Evolutionary conservation across 2,797 vertebrate genomes (phyloP), one percentile per base, ranked within the genome.

Genomic region (Lagodon rhomboides): DNA sequence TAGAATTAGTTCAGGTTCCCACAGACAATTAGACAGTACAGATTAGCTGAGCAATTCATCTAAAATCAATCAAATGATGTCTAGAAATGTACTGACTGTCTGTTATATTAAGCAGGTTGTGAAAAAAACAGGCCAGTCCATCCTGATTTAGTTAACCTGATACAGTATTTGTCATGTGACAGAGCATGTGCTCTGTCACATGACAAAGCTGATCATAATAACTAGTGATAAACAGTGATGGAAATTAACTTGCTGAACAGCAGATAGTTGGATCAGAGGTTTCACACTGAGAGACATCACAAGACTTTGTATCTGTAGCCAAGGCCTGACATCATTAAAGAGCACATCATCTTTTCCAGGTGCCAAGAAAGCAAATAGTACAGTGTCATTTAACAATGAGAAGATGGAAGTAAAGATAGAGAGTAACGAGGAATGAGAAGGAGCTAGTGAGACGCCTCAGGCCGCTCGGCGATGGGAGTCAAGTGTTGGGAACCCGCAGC

Each of bases 381-480:
- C 44, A 34, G 58, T 79, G 64, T 84, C 80, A 89, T 86, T 92
- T 85, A 84, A 86, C 77, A 77, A 88, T 73, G 51, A 73, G 27
- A 18, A 90, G 75, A 88, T 80, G 68, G 46, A 76, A 55, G 65
- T 75, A 73, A 73, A 76, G 76, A 87, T 84, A 69, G 47, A 73
- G 34, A 34, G 56, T 77, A 85, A 87, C 58, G 23, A 79, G 75
- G 72, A 84, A 79, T 74, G 79, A 79, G 87, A 86, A 86, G 44
- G 46, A 83, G 78, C 71, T 34, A 44, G 79, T 58, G 80, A 85
- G 78, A 88, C 5, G 60, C 82, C 89, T 80, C 76, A 25, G 66
- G 85, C 49, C 38, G 44, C 65, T 66, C 3, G 10, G 64, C 34
- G 50, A 76, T 44, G 12, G 68, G 83, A 87, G 89, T 86, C 81